Percentiles rank a stretch among this genome's conserved stretches.
Conservation (phyloP, 1,140 invertebrate species). For the Meloidogyne floridensis region DNA sequence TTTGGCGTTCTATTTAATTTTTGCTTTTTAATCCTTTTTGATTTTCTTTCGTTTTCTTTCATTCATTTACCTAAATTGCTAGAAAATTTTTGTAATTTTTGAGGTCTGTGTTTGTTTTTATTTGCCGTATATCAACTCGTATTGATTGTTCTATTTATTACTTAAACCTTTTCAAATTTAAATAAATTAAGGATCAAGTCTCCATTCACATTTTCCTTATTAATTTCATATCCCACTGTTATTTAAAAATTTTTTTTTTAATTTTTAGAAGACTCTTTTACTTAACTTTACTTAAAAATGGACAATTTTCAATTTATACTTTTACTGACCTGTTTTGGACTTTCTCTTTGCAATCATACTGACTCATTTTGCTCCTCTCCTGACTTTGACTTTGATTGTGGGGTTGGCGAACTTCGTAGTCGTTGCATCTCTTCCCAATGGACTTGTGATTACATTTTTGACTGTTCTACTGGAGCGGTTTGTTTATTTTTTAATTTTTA, state of each 20-base stretch:
- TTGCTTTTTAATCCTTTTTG: too few relatives aligned
- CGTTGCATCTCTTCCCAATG: slow-evolving; percentile 14
- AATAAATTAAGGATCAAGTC: too few relatives aligned
- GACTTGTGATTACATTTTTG: slow-evolving; percentile 22
- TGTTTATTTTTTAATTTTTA: not conserved
- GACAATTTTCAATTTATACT: not conserved
- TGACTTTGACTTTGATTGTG: slow-evolving; percentile 23
- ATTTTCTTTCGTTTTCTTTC: too few relatives aligned
- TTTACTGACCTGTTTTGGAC: not conserved
- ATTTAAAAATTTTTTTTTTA: not conserved
- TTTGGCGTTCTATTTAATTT: not conserved
- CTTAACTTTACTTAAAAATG: not conserved
- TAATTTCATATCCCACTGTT: too few relatives aligned
- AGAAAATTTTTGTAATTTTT: too few relatives aligned
- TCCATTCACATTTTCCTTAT: too few relatives aligned
- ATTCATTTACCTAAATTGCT: too few relatives aligned
- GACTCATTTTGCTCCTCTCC: not conserved
- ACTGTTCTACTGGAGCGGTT: slow-evolving; percentile 21
- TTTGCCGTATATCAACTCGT: too few relatives aligned
- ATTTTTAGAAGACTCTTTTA: not conserved
- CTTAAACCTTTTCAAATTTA: too few relatives aligned
- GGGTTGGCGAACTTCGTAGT: slow-evolving; percentile 12
- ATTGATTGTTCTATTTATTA: too few relatives aligned
- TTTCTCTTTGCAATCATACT: not conserved
- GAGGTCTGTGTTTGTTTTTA: too few relatives aligned